Percentiles rank a stretch among this genome's conserved stretches.
These are phyloP conservation scores for Danio jaintianensis DNA, from an alignment of 2,797 vertebrate genomes.

Conservation along the genomic window DNA sequence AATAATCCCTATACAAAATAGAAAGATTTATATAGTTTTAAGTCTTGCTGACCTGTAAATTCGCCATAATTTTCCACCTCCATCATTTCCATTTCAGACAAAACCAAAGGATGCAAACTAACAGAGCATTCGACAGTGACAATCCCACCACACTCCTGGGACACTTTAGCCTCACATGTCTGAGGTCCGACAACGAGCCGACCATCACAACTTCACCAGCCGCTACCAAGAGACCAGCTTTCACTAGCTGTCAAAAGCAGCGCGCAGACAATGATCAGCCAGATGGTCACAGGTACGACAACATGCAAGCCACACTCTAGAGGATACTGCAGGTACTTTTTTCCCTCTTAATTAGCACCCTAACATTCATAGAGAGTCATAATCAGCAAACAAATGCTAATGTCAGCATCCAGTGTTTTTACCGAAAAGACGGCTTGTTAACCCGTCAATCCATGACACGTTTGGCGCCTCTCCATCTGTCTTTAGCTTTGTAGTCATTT, in stretches of 20 bases:
- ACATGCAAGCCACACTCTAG: conserved; percentile 51
- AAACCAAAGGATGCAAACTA: conserved; percentile 36
- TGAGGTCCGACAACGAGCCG: conserved; percentile 41
- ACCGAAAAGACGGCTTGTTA: conserved; percentile 68
- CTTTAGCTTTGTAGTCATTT: conserved; percentile 71
- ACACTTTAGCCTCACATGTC: conserved; percentile 54
- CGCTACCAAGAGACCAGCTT: conserved; percentile 55
- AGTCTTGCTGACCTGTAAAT: conserved; percentile 40
- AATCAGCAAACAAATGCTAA: conserved; percentile 55
- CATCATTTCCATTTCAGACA: conserved; percentile 41
- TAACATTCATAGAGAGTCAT: conserved; percentile 42
- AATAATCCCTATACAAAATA: neutral
- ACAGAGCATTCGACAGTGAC: conserved; percentile 22
- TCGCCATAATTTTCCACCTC: conserved; percentile 29
- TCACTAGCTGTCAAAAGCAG: conserved; percentile 58
- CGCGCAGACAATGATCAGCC: conserved; percentile 51
- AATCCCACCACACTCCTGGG: conserved; percentile 39
- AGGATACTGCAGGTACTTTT: conserved; percentile 46
- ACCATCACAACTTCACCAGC: conserved; percentile 38
- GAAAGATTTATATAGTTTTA: neutral
- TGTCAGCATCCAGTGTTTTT: conserved; percentile 46
- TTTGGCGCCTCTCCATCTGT: conserved; percentile 74
- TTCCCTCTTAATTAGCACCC: conserved; percentile 61
- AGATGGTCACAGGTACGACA: conserved; percentile 60
- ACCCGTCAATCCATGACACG: conserved; percentile 71